These are phyloP conservation scores for Himalopsyche tibetana DNA, from an alignment of 2,888 invertebrate species.

Conservation along the genomic window DNA sequence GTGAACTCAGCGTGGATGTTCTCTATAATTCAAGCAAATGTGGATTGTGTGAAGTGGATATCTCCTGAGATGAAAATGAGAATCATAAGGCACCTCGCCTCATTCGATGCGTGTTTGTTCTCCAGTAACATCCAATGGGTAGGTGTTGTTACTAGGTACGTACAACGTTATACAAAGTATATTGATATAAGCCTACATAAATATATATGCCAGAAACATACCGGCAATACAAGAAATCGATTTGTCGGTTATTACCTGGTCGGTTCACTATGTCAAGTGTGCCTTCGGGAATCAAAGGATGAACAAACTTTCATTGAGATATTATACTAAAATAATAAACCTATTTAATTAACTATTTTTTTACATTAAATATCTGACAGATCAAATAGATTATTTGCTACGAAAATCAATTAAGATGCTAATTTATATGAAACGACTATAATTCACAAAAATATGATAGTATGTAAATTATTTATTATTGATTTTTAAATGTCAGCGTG, in stretches of 20 bases:
- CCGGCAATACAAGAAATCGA: slow-evolving; percentile 52
- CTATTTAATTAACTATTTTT: too few relatives aligned
- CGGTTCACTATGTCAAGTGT: slow-evolving; percentile 31
- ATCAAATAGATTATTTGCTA: too few relatives aligned
- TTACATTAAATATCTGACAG: too few relatives aligned
- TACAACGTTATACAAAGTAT: slow-evolving; percentile 8
- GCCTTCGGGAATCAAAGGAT: not conserved
- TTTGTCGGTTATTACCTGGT: slow-evolving; percentile 52
- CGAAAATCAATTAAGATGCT: too few relatives aligned
- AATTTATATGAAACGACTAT: too few relatives aligned
- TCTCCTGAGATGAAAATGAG: not conserved
- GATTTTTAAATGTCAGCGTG: too few relatives aligned
- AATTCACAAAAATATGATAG: too few relatives aligned
- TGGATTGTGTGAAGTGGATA: too few relatives aligned
- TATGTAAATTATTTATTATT: too few relatives aligned
- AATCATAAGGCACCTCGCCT: not conserved
- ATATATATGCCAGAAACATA: slow-evolving; percentile 41
- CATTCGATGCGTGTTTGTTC: not conserved
- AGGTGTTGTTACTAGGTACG: slow-evolving; percentile 8
- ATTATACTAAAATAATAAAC: too few relatives aligned
- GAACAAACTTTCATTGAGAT: not conserved
- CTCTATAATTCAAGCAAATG: too few relatives aligned
- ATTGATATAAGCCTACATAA: not conserved
- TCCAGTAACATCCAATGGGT: not conserved
- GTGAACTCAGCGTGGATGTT: too few relatives aligned